A percentile compares a stretch with the other conserved stretches of the same genome.
These are phyloP conservation scores for Salvator merianae DNA, from an alignment of 2,113 vertebrate species.

Conservation along the genomic window DNA sequence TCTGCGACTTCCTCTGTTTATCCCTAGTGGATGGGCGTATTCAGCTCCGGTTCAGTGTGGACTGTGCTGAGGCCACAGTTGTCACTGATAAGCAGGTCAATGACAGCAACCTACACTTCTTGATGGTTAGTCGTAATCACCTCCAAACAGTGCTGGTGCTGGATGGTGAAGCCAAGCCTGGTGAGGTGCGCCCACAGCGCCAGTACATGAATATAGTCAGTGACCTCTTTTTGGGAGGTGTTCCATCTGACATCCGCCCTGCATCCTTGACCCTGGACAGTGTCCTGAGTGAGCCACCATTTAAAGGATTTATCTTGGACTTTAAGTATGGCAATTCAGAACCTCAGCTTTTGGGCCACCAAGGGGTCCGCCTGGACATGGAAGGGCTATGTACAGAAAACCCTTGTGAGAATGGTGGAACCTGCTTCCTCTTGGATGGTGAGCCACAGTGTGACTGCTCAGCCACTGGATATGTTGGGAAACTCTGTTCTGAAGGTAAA, in stretches of 20 bases:
- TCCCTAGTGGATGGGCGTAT: constrained; percentile 83
- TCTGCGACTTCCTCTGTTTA: constrained; percentile 93
- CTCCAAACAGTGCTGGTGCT: constrained; percentile 86
- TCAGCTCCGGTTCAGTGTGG: constrained; percentile 90
- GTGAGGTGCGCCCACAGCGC: constrained; percentile 86
- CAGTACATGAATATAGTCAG: constrained; percentile 95
- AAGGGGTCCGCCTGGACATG: constrained; percentile 86
- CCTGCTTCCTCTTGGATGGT: constrained; percentile 90
- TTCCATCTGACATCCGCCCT: constrained; percentile 88
- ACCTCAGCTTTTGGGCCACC: constrained; percentile 87
- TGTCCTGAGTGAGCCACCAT: constrained; percentile 82
- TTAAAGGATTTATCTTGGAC: constrained; percentile 92
- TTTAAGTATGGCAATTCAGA: constrained; percentile 90
- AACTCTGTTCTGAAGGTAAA: constrained; percentile 97
- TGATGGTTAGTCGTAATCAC: constrained; percentile 87
- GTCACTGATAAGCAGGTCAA: constrained; percentile 85
- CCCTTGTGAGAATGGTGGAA: constrained; percentile 94
- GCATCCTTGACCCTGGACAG: constrained; percentile 87
- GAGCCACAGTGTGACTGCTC: constrained; percentile 94
- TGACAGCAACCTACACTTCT: constrained; percentile 92
- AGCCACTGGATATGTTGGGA: constrained; percentile 90
- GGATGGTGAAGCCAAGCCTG: constrained; percentile 85
- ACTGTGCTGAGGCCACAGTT: constrained; percentile 90
- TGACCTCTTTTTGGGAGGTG: constrained; percentile 92
- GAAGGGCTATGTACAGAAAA: constrained; percentile 91